A percentile compares a stretch with the other conserved stretches of the same genome.
Evolutionary conservation across 2,797 vertebrate species (phyloP).

Genomic region (Parauchenoglanis ngamensis): DNA sequence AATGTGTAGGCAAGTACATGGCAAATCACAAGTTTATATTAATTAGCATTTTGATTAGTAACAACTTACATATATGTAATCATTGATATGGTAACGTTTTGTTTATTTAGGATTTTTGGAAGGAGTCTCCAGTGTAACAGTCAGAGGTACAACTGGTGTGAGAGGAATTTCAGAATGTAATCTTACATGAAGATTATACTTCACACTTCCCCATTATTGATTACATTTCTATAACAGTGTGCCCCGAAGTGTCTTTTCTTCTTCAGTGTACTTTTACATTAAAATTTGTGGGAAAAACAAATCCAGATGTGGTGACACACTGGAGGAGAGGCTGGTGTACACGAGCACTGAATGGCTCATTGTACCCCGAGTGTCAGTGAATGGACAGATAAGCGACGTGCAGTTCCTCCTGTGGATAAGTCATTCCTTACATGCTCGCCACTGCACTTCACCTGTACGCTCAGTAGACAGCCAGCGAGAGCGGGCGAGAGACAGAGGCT

Average conservation of each 20-base stretch:
- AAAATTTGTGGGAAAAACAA: no score
- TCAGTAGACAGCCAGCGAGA: slow-evolving; percentile 57
- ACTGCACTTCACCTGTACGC: slow-evolving; percentile 54
- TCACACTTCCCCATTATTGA: neutral
- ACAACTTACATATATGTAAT: neutral
- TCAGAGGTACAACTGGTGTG: no score
- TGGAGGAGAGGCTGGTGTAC: slow-evolving; percentile 20
- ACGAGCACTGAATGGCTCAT: slow-evolving; percentile 46
- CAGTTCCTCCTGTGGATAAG: slow-evolving; percentile 59
- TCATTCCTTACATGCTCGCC: slow-evolving; percentile 57
- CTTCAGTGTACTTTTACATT: neutral
- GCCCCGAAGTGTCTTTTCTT: neutral
- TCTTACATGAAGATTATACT: neutral
- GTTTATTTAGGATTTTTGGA: neutral
- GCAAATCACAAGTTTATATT: neutral
- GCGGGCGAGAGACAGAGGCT: neutral
- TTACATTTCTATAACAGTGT: neutral
- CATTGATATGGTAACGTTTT: neutral
- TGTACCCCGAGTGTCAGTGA: slow-evolving; percentile 62
- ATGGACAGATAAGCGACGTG: slow-evolving; percentile 59
- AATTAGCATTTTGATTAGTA: neutral
- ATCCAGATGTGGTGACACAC: slow-evolving; percentile 2
- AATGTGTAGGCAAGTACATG: neutral
- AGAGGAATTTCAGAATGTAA: no score
- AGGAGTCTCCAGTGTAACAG: neutral